Evolutionary conservation across 2,797 vertebrate species (phyloP), one percentile per base, ranked within the genome.

Genomic region (Xerus rutilus): DNA sequence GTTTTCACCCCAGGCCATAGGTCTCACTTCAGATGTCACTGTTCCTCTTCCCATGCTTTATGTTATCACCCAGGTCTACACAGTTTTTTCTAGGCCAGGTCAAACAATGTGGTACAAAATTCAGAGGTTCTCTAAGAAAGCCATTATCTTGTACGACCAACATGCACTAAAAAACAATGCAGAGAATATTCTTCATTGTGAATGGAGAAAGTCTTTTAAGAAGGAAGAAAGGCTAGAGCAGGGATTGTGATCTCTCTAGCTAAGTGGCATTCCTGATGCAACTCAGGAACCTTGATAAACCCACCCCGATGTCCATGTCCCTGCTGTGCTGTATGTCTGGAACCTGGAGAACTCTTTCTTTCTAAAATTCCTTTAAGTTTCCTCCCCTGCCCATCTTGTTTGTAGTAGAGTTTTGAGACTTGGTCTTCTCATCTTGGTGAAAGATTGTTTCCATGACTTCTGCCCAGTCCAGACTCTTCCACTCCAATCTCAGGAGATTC

Each of bases 231-330:
- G 11, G 0, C 0, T 30, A 0, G 30, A 57, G 0, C 2, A 49
- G 39, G 6, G 70, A 39, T 1, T 64, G 1, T 65, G 62, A 65
- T 43, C n/a, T 23, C 17, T 78, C 13, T n/a, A 39, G 35, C 54
- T 39, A 65, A 28, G n/a, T 89, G 45, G 57, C 9, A 86, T 54
- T 78, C 70, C 18, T n/a, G 21, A 25, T 49, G 5, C 10, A 59
- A 3, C 30, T 21, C n/a, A 76, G 39, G 28, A 67, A 59, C 45
- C 5, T 52, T 30, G 23, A 30, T 28, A 64, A 83, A 21, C 2
- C 2, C 13, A 13, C 5, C 3, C 14, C 45, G 5, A 2, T 5
- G 35, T 20, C 2, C 0, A 1, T 43, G 25, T 10, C 81, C 11
- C n/a, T 45, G 2, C 15, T 73, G 11, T 52, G 2, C 2, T 13